phyloP scores from a whole-genome alignment of 2,888 invertebrate species.

The Meandrusa payeni region DNA sequence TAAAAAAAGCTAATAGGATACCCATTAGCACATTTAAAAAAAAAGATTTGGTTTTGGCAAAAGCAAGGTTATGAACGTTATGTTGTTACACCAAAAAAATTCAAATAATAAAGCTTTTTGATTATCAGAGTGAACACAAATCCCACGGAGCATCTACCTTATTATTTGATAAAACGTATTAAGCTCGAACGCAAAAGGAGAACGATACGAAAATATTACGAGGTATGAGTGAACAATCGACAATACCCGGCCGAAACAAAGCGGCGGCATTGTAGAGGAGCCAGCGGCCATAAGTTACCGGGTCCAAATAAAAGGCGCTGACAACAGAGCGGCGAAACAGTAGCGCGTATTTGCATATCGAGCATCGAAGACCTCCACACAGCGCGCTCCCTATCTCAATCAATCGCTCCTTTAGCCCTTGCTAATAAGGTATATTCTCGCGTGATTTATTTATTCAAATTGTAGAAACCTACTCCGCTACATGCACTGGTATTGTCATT shows the following conservation, averaged over 20 bases:
- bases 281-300: conserved; percentile 58
- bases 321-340: conserved; percentile 68
- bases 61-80: too few species aligned
- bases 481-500: conserved; percentile 14
- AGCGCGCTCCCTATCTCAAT: conserved; percentile 2
- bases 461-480: background rate
- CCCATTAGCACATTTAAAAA: too few species aligned
- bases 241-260: conserved; percentile 46
- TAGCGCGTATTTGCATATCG: conserved; percentile 70
- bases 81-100: too few species aligned
- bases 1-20: too few species aligned
- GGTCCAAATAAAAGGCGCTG: conserved; percentile 36
- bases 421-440: background rate
- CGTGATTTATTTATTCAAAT: background rate
- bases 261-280: conserved; percentile 38
- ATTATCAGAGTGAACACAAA: background rate
- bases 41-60: too few species aligned
- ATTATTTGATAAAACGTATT: conserved; percentile 19
- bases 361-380: conserved; percentile 45
- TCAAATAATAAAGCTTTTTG: too few species aligned
- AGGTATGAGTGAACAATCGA: conserved; percentile 52
- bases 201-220: conserved; percentile 34
- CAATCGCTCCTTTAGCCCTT: background rate
- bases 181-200: conserved; percentile 25
- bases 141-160: background rate